These are phyloP conservation scores for Petrolisthes manimaculis DNA, from an alignment of 2,888 invertebrate species.

Conservation along the genomic window DNA sequence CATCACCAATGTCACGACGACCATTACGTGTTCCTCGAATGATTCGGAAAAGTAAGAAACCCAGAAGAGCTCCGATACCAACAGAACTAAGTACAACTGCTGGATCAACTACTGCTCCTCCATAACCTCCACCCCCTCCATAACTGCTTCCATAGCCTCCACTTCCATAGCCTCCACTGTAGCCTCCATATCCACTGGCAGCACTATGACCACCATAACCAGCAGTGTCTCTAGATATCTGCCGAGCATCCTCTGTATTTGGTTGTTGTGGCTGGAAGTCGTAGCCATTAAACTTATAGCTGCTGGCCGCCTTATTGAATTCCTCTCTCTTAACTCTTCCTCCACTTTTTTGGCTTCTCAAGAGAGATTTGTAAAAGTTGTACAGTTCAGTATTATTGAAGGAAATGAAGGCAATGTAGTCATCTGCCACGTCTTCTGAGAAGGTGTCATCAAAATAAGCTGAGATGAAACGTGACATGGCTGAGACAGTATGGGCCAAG, in stretches of 20 bases:
- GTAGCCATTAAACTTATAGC: constrained; percentile 38
- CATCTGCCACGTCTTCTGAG: constrained; percentile 27
- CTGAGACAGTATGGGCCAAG: constrained; percentile 22
- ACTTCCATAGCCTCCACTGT: background rate
- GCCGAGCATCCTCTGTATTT: background rate
- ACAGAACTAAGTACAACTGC: constrained; percentile 45
- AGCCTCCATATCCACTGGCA: constrained; percentile 24
- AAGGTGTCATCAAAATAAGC: constrained; percentile 45
- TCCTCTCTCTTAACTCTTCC: constrained; percentile 37
- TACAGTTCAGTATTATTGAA: constrained; percentile 42
- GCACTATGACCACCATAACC: background rate
- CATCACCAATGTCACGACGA: constrained; percentile 41
- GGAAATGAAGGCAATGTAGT: constrained; percentile 47
- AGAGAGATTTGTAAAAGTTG: constrained; percentile 37
- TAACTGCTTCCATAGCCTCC: background rate
- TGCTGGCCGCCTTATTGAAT: constrained; percentile 4
- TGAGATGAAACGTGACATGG: constrained; percentile 38
- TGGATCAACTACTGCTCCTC: background rate
- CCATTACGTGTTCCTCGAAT: constrained; percentile 26
- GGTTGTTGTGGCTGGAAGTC: constrained; percentile 24
- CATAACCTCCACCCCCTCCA: background rate
- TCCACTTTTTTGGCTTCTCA: constrained; percentile 6
- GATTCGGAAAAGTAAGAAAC: constrained; percentile 40
- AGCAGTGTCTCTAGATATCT: background rate
- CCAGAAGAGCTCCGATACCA: constrained; percentile 43